Evolutionary conservation across 2,797 vertebrate species (phyloP).

Genomic region (Rhinogobio ventralis): DNA sequence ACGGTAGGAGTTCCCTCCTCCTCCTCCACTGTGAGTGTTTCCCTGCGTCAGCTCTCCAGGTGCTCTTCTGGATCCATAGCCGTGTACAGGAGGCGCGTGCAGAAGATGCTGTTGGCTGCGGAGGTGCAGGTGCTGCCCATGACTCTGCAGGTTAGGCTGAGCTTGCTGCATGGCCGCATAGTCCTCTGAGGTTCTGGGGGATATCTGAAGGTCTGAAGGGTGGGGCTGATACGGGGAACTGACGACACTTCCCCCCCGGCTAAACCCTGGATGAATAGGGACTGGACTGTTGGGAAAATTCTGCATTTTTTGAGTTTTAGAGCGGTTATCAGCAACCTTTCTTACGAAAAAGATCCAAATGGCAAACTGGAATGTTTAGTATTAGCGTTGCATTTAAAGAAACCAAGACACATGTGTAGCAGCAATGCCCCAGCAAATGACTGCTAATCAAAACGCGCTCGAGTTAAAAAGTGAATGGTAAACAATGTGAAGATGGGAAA

Average conservation of each 20-base stretch:
- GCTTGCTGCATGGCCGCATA: slow-evolving; percentile 78
- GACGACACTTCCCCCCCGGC: slow-evolving; percentile 71
- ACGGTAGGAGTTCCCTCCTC: slow-evolving; percentile 85
- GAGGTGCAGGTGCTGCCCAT: slow-evolving; percentile 69
- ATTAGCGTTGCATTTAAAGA: slow-evolving; percentile 47
- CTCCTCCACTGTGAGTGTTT: slow-evolving; percentile 84
- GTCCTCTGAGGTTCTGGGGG: slow-evolving; percentile 82
- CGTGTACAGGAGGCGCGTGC: slow-evolving; percentile 82
- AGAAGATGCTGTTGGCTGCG: slow-evolving; percentile 77
- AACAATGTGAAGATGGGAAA: slow-evolving; percentile 49
- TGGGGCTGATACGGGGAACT: slow-evolving; percentile 77
- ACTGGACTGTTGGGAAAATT: slow-evolving; percentile 82
- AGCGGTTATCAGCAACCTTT: slow-evolving; percentile 63
- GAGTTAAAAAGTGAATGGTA: slow-evolving; percentile 50
- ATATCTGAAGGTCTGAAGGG: slow-evolving; percentile 80
- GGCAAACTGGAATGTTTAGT: slow-evolving; percentile 50
- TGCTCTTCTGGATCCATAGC: slow-evolving; percentile 80
- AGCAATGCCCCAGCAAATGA: slow-evolving; percentile 53
- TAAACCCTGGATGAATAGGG: slow-evolving; percentile 77
- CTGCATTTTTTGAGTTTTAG: slow-evolving; percentile 77
- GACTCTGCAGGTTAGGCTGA: slow-evolving; percentile 60
- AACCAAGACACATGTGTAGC: slow-evolving; percentile 53
- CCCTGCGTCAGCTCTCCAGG: slow-evolving; percentile 82
- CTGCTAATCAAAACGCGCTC: slow-evolving; percentile 1
- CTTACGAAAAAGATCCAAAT: slow-evolving; percentile 2